Base-by-base conservation (phyloP, 2,888 invertebrate genomes). In the Fissipunctia ypsillon region DNA sequence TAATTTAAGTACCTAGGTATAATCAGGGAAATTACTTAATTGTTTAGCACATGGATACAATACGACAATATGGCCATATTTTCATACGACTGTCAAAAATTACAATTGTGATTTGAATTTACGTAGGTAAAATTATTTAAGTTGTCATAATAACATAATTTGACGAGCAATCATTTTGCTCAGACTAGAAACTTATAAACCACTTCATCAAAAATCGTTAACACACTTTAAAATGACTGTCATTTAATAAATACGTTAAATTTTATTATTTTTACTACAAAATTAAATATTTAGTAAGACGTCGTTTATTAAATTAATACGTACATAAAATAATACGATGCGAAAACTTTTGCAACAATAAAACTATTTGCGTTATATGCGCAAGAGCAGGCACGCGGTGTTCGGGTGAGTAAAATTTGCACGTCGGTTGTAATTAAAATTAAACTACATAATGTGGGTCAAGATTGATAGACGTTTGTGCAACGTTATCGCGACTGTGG, bases 371-470 rank as follows among this genome's bases (percentile, higher is more conserved):
- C 66, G 56, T 70, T 79, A 59, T 25, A 73, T 80, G 66, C 81
- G 82, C 84, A 84, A 81, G 74, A 77, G 31, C 31, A 41, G 68
- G 57, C 81, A 76, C 76, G 59, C 66, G 64, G 78, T 64, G 64
- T 66, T 73, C 50, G 65, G 69, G 61, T 72, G 74, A 63, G 69
- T 72, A 73, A 73, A 84, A 80, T 86, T 86, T 83, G 80, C 83
- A 83, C 83, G 78, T 83, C 70, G 80, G 79, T 84, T 66, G 80
- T 88, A 88, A 89, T 91, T 91, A 89, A 89, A 88, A 89, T 88
- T 85, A 88, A 87, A 84, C 83, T 78, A 60, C 76, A 73, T 86
- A 75, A 92, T 90, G 86, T 91, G 76, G 92, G 93, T 91, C 93
- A 93, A 92, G 93, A 91, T 84, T 90, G 73, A 84, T 83, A 85